Evolutionary conservation across 2,113 vertebrate genomes (phyloP), one percentile per base, ranked within the genome.

Genomic region (Corythornis cristatus): DNA sequence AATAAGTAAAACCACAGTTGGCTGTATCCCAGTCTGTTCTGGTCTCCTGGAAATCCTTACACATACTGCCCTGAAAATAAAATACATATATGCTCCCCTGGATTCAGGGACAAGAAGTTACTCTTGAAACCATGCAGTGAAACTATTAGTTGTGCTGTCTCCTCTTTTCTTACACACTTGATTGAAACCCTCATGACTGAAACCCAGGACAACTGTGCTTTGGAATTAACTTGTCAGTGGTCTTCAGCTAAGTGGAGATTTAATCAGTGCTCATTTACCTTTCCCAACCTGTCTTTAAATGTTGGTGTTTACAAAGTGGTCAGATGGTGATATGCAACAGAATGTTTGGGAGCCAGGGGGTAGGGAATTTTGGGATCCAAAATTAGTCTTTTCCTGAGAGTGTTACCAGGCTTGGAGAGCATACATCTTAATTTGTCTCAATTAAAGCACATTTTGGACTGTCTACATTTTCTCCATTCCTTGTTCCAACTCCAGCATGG

Each of bases 61-160:
- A 12, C 1, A 51, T 46, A 64, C 1, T 22, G 3, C 12, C 29
- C 2, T 65, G 33, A 85, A 73, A 12, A 64, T 37, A 70, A 71
- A 82, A 51, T 23, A 67, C 8, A 3, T 9, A 2, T 25, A 17
- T 1, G 1, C 3, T 35, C 8, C 1, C 5, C 11, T 62, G 31
- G 22, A 22, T 31, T 31, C 6, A 33, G 6, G 18, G 15, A 57
- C 7, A 28, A 78, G 23, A 76, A 86, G 21, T 43, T 46, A 21
- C 2, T 66, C 40, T 48, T 50, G 20, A 76, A 80, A 54, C 7
- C 3, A n/a, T 6, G 40, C 20, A n/a, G n/a, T 80, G 48, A 72
- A 66, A 60, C 33, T 54, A 6, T 40, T 71, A 11, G 9, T 51
- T 76, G 23, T 2, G 2, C 10, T 67, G 18, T 11, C 16, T 60